phyloP scores from a whole-genome alignment of 2,113 vertebrate species.

The Odobenus rosmarus region DNA sequence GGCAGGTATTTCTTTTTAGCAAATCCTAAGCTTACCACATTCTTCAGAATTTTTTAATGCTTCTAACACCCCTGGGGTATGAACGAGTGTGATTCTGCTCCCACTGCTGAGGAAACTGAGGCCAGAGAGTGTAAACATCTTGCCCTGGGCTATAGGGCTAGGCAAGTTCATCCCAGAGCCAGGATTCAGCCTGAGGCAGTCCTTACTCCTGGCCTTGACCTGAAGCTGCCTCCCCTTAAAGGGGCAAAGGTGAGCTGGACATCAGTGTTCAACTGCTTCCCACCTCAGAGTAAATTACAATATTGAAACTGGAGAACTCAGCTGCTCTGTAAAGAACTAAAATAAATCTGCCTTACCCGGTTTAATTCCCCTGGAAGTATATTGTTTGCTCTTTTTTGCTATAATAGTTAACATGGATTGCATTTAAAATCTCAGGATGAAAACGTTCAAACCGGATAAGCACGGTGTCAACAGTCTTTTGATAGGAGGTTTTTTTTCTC shows the following conservation, averaged over 20 bases:
- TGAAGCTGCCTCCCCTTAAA: not conserved
- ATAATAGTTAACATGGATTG: not conserved
- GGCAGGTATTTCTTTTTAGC: slow-evolving; percentile 18
- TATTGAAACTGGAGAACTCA: not conserved
- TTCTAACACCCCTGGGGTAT: not conserved
- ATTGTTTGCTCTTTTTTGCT: not conserved
- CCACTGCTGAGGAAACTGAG: not conserved
- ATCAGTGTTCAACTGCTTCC: not conserved
- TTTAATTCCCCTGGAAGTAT: not conserved
- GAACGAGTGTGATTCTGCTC: not conserved
- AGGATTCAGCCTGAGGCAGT: not conserved
- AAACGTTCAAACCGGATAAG: not conserved
- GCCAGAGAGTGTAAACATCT: not conserved
- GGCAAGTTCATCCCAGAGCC: not conserved
- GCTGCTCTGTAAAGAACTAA: not conserved
- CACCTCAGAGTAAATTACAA: not conserved
- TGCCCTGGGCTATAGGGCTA: not conserved
- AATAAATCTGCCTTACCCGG: not conserved
- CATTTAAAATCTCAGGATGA: not conserved
- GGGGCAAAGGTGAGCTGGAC: not conserved
- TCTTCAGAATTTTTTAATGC: not conserved
- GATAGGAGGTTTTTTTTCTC: not conserved
- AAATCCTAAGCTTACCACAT: not conserved
- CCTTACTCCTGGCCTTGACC: not conserved
- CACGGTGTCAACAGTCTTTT: not conserved